Evolutionary conservation across 2,797 vertebrate genomes (phyloP).

Genomic region (Crenuchus spilurus): DNA sequence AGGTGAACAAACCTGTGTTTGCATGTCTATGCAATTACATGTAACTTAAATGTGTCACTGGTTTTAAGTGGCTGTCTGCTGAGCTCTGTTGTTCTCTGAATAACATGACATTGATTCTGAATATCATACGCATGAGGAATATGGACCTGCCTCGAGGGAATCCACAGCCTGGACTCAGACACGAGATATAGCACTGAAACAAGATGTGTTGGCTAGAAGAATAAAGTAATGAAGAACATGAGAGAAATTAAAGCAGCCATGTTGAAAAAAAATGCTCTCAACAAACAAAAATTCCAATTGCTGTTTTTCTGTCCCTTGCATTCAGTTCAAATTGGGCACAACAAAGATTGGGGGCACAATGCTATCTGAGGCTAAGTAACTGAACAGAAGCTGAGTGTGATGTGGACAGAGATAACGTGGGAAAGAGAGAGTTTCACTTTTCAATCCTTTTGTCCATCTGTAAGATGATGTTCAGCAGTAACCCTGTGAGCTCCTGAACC

Average conservation of each 20-base stretch:
- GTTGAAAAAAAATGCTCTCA: neutral
- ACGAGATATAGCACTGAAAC: neutral
- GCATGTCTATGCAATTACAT: neutral
- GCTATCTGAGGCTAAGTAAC: constrained; percentile 13
- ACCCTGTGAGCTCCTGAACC: constrained; percentile 22
- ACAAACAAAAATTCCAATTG: neutral
- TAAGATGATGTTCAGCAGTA: constrained; percentile 24
- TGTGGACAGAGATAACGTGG: neutral
- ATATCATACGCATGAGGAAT: constrained; percentile 15
- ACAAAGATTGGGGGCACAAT: constrained; percentile 15
- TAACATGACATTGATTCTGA: neutral
- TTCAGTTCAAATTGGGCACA: neutral
- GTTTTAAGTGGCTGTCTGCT: neutral
- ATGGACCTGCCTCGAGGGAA: constrained; percentile 7
- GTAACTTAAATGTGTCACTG: neutral
- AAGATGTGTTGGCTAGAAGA: neutral
- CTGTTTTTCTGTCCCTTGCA: neutral
- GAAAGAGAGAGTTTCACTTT: constrained; percentile 2
- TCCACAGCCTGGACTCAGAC: constrained; percentile 1
- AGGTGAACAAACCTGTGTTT: neutral
- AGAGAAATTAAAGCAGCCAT: neutral
- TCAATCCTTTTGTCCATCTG: constrained; percentile 16
- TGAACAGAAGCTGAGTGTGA: constrained; percentile 1
- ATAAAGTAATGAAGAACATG: constrained; percentile 21
- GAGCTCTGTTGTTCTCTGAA: neutral